Base-by-base conservation (phyloP, 1,140 invertebrate genomes). In the Mactra quadrangularis region DNA sequence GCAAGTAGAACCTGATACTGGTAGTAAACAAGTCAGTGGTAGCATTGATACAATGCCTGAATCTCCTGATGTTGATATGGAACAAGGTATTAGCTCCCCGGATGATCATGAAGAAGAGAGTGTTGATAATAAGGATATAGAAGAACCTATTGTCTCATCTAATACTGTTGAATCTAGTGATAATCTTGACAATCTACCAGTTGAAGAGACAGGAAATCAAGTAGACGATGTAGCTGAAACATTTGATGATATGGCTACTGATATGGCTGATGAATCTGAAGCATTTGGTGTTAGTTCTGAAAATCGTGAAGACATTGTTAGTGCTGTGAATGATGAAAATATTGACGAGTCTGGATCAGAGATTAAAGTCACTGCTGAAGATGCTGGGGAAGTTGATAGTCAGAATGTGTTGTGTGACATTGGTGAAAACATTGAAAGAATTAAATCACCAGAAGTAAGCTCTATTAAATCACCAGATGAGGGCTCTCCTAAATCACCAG, bases 311-410 rank as follows among this genome's bases (percentile, higher is more conserved):
- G 59, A 66, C 19, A 70, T 38, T 66, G 70, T 50, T 33, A 25
- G 15, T 53, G n/a, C n/a, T 2, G 35, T 25, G 35, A 25, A 31
- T 62, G 29, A 60, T 47, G 60, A 47, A 70, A 17, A 77, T 19
- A 38, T 19, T 59, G 60, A 6, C 53, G 53, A 33, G 6, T 0
- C 11, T 70, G 52, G 7, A 57, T 25, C 29, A 50, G 78, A 82
- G 31, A 35, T 15, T 45, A 68, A 85, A 60, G 85, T 87, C 29
- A 71, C 77, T 55, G 83, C 88, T 57, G 87, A 85, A 57, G 82
- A 87, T 25, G 79, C 83, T 27, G 77, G 85, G 6, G 85, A 91
- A 91, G 60, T 90, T 85, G 83, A 17, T 35, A 47, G 64, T 57
- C 25, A 47, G 9, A 19, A 47, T 47, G n/a, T n/a, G n/a, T n/a